These are phyloP conservation scores for Cololabis saira DNA, from an alignment of 2,113 vertebrate genomes.

Conservation along the genomic window DNA sequence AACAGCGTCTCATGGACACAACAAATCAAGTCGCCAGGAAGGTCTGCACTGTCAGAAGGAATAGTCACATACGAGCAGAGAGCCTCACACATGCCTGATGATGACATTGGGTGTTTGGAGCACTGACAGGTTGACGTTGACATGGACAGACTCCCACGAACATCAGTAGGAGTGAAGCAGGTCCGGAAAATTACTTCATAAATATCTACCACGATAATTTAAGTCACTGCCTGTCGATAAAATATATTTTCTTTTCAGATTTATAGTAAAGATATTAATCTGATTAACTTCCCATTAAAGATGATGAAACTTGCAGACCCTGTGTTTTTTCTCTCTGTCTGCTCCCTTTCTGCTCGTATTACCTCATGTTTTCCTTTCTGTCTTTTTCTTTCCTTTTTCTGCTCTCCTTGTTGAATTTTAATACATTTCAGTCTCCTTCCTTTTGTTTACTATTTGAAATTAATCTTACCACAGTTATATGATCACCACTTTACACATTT, in stretches of 20 bases:
- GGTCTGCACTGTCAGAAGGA: not conserved
- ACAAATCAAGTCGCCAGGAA: not conserved
- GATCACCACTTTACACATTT: not conserved
- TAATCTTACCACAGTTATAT: not conserved
- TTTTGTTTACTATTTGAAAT: not conserved
- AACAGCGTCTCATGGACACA: no score
- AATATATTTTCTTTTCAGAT: no score
- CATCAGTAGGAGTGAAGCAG: no score
- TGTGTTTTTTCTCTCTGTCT: not conserved
- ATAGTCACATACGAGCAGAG: not conserved
- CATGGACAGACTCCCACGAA: no score
- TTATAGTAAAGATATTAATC: not conserved
- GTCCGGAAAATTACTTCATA: no score
- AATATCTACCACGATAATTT: no score
- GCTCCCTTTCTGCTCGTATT: not conserved
- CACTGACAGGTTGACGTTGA: no score
- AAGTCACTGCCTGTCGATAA: no score
- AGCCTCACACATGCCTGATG: not conserved
- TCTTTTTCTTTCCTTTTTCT: not conserved
- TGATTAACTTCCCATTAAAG: not conserved
- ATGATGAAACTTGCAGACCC: constrained; percentile 7
- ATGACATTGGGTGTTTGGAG: no score
- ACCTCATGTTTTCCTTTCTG: constrained; percentile 10
- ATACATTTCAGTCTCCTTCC: not conserved
- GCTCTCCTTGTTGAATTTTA: not conserved